Conservation (phyloP, 2,113 vertebrate genomes). For the Daphoenositta chrysoptera region DNA sequence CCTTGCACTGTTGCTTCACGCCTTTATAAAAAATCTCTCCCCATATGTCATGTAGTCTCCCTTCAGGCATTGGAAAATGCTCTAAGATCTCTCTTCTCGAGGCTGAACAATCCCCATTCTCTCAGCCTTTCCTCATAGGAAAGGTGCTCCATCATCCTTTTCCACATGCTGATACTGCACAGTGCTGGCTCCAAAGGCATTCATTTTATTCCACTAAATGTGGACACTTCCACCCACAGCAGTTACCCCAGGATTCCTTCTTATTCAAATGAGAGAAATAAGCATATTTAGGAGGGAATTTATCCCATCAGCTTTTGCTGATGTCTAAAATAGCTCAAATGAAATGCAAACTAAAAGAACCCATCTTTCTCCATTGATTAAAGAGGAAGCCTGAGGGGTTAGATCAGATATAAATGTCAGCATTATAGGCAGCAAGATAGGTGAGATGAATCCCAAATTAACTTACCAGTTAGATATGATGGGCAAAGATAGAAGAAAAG, state of each 20-base stretch:
- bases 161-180: neutral
- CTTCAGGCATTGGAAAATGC: neutral
- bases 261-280: constrained; percentile 5
- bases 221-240: neutral
- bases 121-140: neutral
- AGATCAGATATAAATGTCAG: constrained; percentile 38
- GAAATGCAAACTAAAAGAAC: constrained; percentile 30
- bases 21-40: neutral
- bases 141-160: neutral
- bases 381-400: constrained; percentile 47
- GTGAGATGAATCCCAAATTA: constrained; percentile 44
- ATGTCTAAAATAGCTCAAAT: constrained; percentile 49
- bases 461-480: neutral
- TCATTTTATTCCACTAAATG: neutral
- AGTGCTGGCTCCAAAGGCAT: neutral
- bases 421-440: constrained; percentile 6
- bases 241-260: neutral
- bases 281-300: constrained; percentile 17
- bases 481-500: neutral
- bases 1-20: neutral
- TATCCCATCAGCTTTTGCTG: constrained; percentile 14
- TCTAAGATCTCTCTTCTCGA: neutral
- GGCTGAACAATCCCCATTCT: neutral
- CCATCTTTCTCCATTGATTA: constrained; percentile 50
- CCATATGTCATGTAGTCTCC: neutral